Evolutionary conservation across 2,797 vertebrate species (phyloP).

Genomic region (Thaleichthys pacificus): DNA sequence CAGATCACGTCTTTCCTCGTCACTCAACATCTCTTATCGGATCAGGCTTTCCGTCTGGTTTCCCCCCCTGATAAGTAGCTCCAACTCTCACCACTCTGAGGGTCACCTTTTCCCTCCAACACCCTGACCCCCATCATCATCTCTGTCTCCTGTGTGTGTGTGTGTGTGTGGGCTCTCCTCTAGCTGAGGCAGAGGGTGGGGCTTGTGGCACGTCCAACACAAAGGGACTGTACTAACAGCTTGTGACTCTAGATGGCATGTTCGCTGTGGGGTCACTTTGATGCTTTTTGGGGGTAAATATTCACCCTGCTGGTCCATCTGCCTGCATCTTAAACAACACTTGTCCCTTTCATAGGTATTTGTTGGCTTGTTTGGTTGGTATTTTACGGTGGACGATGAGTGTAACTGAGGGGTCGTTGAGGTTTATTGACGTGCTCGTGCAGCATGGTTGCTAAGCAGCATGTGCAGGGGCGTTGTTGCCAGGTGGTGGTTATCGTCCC

Average conservation of each 20-base stretch:
- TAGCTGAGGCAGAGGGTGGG: too few species aligned
- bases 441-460: conserved; percentile 61
- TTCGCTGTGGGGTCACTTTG: background rate
- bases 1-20: too few species aligned
- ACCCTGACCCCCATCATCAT: background rate
- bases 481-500: background rate
- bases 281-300: too few species aligned
- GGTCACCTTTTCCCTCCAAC: background rate
- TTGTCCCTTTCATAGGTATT: too few species aligned
- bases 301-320: too few species aligned
- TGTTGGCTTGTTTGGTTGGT: background rate
- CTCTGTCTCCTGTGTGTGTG: conserved; percentile 47
- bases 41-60: too few species aligned
- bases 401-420: conserved; percentile 73
- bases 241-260: conserved; percentile 52
- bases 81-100: too few species aligned
- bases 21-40: too few species aligned
- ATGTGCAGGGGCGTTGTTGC: conserved; percentile 29
- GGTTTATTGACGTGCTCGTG: conserved; percentile 68
- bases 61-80: too few species aligned
- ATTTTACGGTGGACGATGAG: background rate
- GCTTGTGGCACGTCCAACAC: conserved; percentile 70
- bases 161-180: conserved; percentile 39
- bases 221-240: conserved; percentile 66
- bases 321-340: too few species aligned